Evolutionary conservation across 2,113 vertebrate species (phyloP), one percentile per base, ranked within the genome.

Genomic region (Scytalopus superciliaris): DNA sequence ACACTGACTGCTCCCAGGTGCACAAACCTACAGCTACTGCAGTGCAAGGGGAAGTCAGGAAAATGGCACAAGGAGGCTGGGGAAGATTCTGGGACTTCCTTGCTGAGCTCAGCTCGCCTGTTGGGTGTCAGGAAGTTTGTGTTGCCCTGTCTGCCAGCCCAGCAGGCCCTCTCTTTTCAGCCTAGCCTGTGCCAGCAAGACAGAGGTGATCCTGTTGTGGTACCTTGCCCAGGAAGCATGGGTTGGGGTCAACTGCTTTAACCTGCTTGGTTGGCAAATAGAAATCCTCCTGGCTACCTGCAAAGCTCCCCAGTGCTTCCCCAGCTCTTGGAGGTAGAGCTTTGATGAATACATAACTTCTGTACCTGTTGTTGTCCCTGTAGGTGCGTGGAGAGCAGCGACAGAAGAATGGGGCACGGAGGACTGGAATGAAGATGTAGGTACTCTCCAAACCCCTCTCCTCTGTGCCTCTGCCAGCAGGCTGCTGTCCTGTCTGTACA

Each of bases 371-470:
- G 40, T 75, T 92, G 49, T 89, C 62, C 91, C 83, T 57, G 9
- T 39, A 99, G 99, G 99, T 97, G 98, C 99, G 1, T 99, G 99
- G 99, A 99, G 99, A 96, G 98, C 98, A 47, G 98, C 99, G 5
- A 98, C 99, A 28, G 99, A 99, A 95, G 99, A 99, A 62, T 99
- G 99, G 99, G 99, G 99, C 91, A 99, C 99, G 27, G 99, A 99
- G 97, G 99, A 99, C 97, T 99, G 99, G 99, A 99, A 99, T 97
- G 99, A 99, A 98, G 99, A 99, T 98, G 99, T 99, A 97, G 97
- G 99, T 99, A 90, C 86, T 47, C 64, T 23, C 81, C 22, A 15
- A 77, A 52, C 8, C 44, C 15, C 21, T 24, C 50, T 75, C 10
- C n/a, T 73, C 28, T 33, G 0, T 8, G 25, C 1, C 3, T 33